Evolutionary conservation across 2,113 vertebrate genomes (phyloP), one percentile per base, ranked within the genome.

Genomic region (Ailurus styani): DNA sequence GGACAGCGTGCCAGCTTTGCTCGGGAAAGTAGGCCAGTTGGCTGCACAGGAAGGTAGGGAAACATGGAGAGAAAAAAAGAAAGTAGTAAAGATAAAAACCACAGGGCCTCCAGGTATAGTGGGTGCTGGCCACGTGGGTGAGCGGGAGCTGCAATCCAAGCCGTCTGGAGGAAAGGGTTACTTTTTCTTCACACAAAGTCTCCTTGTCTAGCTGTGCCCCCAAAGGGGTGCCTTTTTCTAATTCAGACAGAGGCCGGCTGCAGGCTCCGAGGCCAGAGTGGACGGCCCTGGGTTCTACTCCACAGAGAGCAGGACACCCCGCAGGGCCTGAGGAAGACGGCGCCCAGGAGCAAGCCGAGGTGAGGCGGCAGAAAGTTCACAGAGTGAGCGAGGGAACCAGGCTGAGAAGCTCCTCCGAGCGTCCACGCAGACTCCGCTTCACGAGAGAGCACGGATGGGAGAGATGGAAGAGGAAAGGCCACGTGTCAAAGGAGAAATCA

Each of bases 401-500:
- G 45, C 47, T 4, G 25, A 15, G 54, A 66, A 34, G 86, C 37
- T n/a, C 15, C 89, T 91, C 42, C 4, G 23, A 45, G 47, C 15
- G 34, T 10, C 27, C 8, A 57, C 21, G 45, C 66, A 1, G 4
- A 25, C 25, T 83, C 66, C 37, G 72, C 88, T 90, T 72, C 1
- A 2, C 29, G 50, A 82, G 31, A 25, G 13, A 54, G 2, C 6
- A 31, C 60, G 72, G 52, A 2, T 20, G 27, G 57, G 57, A 17
- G 54, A 17, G 17, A 14, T 11, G 23, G 40, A 42, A 37, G 17
- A 11, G 12, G 1, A 13, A 54, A 73, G 82, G 21, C 37, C 7
- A 1, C 11, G 15, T 0, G 23, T 31, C 37, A 0, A 25, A 18
- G 3, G 31, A 37, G 29, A 25, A 40, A 21, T 34, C 5, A 13